A percentile compares a stretch with the other conserved stretches of the same genome.
These are phyloP conservation scores for Acipenser oxyrinchus DNA, from an alignment of 2,797 vertebrate genomes.

Conservation along the genomic window DNA sequence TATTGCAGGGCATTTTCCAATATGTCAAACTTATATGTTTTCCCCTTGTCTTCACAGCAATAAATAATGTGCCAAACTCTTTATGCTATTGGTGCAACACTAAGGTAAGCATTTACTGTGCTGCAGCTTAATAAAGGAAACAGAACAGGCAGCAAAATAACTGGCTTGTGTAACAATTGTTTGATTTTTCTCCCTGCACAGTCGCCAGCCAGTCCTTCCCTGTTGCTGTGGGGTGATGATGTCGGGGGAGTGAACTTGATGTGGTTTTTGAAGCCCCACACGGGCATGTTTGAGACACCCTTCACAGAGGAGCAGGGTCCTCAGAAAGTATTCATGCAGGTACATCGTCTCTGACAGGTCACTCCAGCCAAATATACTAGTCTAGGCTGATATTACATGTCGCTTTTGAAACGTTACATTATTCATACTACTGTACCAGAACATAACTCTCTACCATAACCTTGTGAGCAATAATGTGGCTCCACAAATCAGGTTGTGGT, in stretches of 20 bases:
- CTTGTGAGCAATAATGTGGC: no score
- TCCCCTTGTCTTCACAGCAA: conserved; percentile 23
- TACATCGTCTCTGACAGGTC: conserved; percentile 15
- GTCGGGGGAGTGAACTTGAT: conserved; percentile 47
- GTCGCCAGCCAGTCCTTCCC: conserved; percentile 34
- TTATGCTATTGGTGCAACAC: conserved; percentile 33
- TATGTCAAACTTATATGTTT: not conserved
- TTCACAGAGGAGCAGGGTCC: conserved; percentile 27
- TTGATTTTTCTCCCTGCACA: conserved; percentile 12
- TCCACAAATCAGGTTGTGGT: not conserved
- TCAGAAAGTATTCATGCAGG: conserved; percentile 45
- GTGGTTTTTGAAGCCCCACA: conserved; percentile 41
- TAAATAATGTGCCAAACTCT: conserved; percentile 28
- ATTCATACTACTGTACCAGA: no score
- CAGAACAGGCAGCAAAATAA: no score
- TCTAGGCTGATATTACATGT: no score
- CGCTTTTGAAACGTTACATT: no score
- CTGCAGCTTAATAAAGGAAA: no score
- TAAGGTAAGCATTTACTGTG: conserved; percentile 23
- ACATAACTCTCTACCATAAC: no score
- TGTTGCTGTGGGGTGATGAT: conserved; percentile 50
- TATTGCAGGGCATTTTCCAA: no score
- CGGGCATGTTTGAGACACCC: conserved; percentile 44
- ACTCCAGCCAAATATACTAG: not conserved
- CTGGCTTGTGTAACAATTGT: no score